These are phyloP conservation scores for Lerema accius DNA, from an alignment of 1,140 invertebrate genomes.

Conservation along the genomic window DNA sequence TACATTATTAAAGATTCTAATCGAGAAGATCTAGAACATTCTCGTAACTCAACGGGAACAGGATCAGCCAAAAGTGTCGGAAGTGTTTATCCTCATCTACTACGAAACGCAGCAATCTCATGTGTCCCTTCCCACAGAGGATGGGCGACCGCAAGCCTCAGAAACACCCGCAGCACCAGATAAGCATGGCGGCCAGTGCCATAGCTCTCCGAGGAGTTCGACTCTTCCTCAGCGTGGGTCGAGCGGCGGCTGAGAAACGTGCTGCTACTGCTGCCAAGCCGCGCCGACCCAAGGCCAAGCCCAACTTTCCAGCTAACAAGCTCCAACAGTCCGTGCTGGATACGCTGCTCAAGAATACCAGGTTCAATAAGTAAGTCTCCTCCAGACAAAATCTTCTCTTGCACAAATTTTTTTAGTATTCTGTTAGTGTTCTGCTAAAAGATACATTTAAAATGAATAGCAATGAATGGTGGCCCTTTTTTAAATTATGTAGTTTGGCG, in stretches of 20 bases:
- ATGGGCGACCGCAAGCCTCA: conserved; percentile 40
- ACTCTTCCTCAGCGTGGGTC: conserved; percentile 58
- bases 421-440: no score
- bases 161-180: conserved; percentile 46
- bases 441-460: no score
- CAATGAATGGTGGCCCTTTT: no score
- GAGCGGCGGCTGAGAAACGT: conserved; percentile 46
- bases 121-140: conserved; percentile 18
- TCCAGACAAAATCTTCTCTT: no score
- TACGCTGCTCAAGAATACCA: conserved; percentile 50
- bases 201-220: conserved; percentile 65
- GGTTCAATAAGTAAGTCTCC: conserved; percentile 69
- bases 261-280: conserved; percentile 33
- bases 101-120: not conserved
- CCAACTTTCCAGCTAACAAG: conserved; percentile 45
- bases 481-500: no score
- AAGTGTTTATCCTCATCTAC: no score
- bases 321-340: conserved; percentile 53
- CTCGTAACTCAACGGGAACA: no score
- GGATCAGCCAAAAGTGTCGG: no score
- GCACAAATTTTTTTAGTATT: no score
- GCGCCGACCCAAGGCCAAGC: conserved; percentile 41
- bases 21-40: no score
- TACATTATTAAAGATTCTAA: no score
- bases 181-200: conserved; percentile 71